Evolutionary conservation across 2,888 invertebrate species (phyloP), one percentile per base, ranked within the genome.

Genomic region (Drosophila fulvimacula): DNA sequence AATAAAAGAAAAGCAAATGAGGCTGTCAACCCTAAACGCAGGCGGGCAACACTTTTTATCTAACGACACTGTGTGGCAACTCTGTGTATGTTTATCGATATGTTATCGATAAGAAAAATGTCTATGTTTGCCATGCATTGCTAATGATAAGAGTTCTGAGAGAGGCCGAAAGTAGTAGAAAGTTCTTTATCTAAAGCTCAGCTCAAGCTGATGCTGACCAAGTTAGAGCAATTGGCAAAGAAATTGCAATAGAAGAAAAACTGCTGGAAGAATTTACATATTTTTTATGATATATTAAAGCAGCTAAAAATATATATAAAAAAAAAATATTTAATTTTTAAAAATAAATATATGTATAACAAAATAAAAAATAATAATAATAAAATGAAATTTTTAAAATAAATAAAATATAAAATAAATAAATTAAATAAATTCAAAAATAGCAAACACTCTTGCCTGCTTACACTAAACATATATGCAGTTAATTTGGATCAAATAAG

Each of bases 11-110:
- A 5, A 42, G 36, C 58, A 41, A 41, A 44, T 57, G 60, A 62
- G 71, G 57, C 64, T 58, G 72, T 61, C 81, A 81, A 65, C 68
- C 71, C 78, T 62, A 52, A 30, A 30, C 19, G 39, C 10, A n/a
- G n/a, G 17, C 32, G 13, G 21, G 21, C 30, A 19, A 44, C 19
- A 57, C 42, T 27, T n/a, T 38, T 13, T 11, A n/a, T 27, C 32
- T 30, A 4, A 10, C 34, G 42, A 36, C 30, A 27, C 5, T n/a
- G n/a, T 19, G 59, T 49, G 39, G 53, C 36, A 60, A 24, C 21
- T 6, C 44, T 38, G 53, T 44, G n/a, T 19, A 13, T 11, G n/a
- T n/a, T 7, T 36, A 67, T 67, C 68, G 62, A 68, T 42, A 34
- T 34, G 55, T 42, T 53, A 59, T 44, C 69, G 59, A 60, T 44